Evolutionary conservation across 2,888 invertebrate species (phyloP), one percentile per base, ranked within the genome.

Genomic region (Cheiracanthium punctorium): DNA sequence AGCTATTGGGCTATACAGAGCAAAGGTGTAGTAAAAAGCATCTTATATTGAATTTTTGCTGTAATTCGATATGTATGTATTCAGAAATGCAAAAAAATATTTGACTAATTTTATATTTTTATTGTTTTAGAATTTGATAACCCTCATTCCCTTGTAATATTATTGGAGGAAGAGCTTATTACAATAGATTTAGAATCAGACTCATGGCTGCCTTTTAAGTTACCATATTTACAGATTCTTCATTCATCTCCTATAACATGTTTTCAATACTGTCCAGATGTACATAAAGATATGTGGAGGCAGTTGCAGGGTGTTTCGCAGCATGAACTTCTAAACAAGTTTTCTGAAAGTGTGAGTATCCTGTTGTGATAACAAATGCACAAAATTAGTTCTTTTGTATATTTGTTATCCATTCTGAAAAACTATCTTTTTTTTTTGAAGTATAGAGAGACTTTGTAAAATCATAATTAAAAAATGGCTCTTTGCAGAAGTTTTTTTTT

Each of bases 141-240:
- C 70, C 93, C 90, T 70, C 91, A 91, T 84, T 94, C 95, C 4
- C 92, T 97, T 73, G 92, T 98, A 89, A 96, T 98, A 29, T 93
- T 99, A 76, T 95, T 96, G 0, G 98, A 99, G 91, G 98, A 99
- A 92, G 99, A 99, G 92, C 91, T 99, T 75, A 96, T 99, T 28
- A 96, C 95, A 17, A 95, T 98, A 88, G 98, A 99, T 93, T 93
- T 99, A 88, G 94, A 94, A 79, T 95, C 95, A 90, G 93, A 95
- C 0, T 95, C 95, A 90, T 97, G 97, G 95, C 95, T 96, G 81
- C 94, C 96, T 90, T 94, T 97, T 92, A 94, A 95, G 89, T 93
- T 97, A 90, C 97, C 97, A 4, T 96, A 98, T 93, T 93, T 98
- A 88, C 95, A 96, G 89, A 96, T 97, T 0, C 94, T 98, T 28